phyloP scores from a whole-genome alignment of 2,888 invertebrate genomes.

The Carterocephalus palaemon region DNA sequence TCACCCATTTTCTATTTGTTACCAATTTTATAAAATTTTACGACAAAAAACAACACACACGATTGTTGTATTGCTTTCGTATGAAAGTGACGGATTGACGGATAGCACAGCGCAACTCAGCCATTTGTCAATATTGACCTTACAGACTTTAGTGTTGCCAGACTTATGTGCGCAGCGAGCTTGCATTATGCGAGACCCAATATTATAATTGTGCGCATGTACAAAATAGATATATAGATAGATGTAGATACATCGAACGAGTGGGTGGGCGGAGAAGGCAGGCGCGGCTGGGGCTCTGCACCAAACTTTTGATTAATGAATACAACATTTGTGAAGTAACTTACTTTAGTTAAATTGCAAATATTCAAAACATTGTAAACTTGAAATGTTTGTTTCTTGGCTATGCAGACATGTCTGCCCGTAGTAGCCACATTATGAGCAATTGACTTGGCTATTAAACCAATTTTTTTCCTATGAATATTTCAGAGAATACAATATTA shows the following conservation, averaged over 20 bases:
- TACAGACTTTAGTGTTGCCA: slow-evolving; percentile 52
- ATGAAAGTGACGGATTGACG: slow-evolving; percentile 64
- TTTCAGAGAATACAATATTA: too few relatives aligned
- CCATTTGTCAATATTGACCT: slow-evolving; percentile 70
- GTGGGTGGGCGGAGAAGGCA: slow-evolving; percentile 54
- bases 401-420: slow-evolving; percentile 17
- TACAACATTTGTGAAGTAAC: slow-evolving; percentile 72
- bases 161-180: neutral
- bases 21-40: slow-evolving; percentile 30
- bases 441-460: too few relatives aligned
- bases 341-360: slow-evolving; percentile 64
- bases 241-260: slow-evolving; percentile 44
- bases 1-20: slow-evolving; percentile 55
- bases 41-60: slow-evolving; percentile 34
- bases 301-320: slow-evolving; percentile 79
- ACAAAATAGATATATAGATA: slow-evolving; percentile 32
- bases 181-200: slow-evolving; percentile 59
- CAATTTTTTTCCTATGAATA: too few relatives aligned
- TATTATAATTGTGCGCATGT: slow-evolving; percentile 31
- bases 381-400: slow-evolving; percentile 40
- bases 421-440: too few relatives aligned
- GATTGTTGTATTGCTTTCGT: slow-evolving; percentile 51
- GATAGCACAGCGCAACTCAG: slow-evolving; percentile 39
- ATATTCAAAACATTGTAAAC: slow-evolving; percentile 65
- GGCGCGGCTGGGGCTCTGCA: slow-evolving; percentile 61